Conservation (phyloP, 1,140 invertebrate genomes). For the Euura saliciscinereae region DNA sequence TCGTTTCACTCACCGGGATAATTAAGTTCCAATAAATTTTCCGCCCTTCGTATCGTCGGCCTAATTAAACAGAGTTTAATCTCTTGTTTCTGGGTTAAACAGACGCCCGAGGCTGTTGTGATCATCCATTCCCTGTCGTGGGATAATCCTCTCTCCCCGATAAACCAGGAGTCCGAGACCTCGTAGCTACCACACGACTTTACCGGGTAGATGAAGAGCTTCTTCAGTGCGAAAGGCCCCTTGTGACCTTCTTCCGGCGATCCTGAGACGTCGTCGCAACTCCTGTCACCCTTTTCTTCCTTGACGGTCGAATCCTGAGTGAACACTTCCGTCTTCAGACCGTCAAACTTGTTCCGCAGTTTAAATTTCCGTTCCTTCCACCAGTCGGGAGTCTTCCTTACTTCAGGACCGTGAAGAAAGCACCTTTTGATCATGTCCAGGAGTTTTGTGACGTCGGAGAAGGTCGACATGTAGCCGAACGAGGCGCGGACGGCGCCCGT, state of each 20-base stretch:
- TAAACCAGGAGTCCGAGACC: constrained; percentile 71
- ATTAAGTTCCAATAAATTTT: constrained; percentile 67
- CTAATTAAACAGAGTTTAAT: constrained; percentile 81
- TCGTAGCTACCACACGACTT: constrained; percentile 90
- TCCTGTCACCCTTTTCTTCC: constrained; percentile 22
- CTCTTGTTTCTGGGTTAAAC: constrained; percentile 87
- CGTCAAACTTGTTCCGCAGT: constrained; percentile 27
- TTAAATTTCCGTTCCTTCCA: constrained; percentile 31
- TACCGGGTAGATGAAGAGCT: constrained; percentile 89
- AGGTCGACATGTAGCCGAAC: constrained; percentile 90
- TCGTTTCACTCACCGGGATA: constrained; percentile 65
- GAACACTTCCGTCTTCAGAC: background rate
- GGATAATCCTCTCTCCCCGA: constrained; percentile 76
- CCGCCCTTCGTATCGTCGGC: constrained; percentile 72
- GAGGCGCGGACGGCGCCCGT: constrained; percentile 92
- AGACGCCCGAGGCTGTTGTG: constrained; percentile 75
- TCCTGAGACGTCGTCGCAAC: background rate
- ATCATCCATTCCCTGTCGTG: constrained; percentile 96
- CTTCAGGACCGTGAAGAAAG: constrained; percentile 60
- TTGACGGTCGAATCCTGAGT: constrained; percentile 16
- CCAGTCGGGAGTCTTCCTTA: constrained; percentile 42
- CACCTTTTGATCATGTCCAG: constrained; percentile 77
- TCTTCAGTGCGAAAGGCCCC: constrained; percentile 52
- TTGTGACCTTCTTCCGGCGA: background rate
- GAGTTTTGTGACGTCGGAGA: constrained; percentile 74